phyloP scores from a whole-genome alignment of 2,797 vertebrate species.

The Esox lucius region DNA sequence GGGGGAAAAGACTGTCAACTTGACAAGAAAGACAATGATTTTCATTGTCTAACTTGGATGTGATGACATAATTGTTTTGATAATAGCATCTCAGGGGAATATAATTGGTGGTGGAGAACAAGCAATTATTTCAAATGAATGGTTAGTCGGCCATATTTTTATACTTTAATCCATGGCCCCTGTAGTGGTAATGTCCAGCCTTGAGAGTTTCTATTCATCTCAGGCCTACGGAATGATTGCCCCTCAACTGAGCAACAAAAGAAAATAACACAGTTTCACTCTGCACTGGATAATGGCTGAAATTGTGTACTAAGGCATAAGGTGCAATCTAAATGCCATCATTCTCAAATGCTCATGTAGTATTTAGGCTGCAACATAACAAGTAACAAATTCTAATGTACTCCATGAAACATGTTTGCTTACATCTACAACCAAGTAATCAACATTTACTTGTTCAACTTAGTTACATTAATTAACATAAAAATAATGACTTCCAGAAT shows the following conservation, averaged over 20 bases:
- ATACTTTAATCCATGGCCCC: conserved; percentile 43
- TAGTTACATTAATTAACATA: neutral
- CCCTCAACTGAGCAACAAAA: conserved; percentile 40
- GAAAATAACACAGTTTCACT: conserved; percentile 47
- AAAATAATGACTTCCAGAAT: neutral
- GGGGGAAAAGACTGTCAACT: neutral
- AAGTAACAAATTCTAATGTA: neutral
- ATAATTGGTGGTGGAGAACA: conserved; percentile 52
- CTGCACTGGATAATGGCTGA: conserved; percentile 6
- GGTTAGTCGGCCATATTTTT: conserved; percentile 40
- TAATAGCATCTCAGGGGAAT: conserved; percentile 44
- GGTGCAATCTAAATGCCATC: neutral
- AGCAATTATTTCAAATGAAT: conserved; percentile 65
- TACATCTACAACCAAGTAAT: neutral
- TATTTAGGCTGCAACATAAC: neutral
- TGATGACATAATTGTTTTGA: conserved; percentile 29
- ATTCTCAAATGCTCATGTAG: neutral
- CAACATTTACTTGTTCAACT: neutral
- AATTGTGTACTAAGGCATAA: neutral
- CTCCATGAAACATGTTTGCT: neutral
- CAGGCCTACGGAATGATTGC: conserved; percentile 39
- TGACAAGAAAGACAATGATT: neutral
- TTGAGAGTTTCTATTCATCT: conserved; percentile 30
- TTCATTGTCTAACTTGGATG: neutral
- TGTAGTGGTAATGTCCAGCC: conserved; percentile 37